Evolutionary conservation across 2,888 invertebrate genomes (phyloP), one percentile per base, ranked within the genome.

Genomic region (Criorhina ranunculi): DNA sequence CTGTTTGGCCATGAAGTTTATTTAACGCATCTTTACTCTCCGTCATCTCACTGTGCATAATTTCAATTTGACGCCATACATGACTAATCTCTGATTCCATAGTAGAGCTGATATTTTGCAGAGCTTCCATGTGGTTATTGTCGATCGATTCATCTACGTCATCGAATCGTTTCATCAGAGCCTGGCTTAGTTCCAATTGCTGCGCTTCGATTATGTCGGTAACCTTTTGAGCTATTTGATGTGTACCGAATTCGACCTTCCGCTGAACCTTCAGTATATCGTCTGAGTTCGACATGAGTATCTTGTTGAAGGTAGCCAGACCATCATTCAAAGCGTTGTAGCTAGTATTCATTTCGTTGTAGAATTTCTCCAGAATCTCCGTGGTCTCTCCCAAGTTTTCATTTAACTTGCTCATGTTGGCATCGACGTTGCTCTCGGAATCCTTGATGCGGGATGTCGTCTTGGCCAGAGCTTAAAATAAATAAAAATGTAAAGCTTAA

Each of bases 31-130:
- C 94, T 55, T 95, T 95, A 89, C 95, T 96, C 79, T 95, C 94
- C 33, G 94, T 95, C 89, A 98, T 94, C 90, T 97, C 96, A 88
- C 95, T 95, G 90, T 96, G 95, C 96, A 98, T 96, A 73, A 96
- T 95, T 86, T 97, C 96, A 88, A 98, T 97, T 91, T 97, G 97
- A 19, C 97, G 93, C 97, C 97, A 97, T 12, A 98, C 97, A 90
- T 96, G 96, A 87, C 95, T 94, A 90, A 97, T 95, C 90, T 96
- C 96, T 11, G 94, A 93, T 88, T 97, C 96, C 89, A 97, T 95
- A 89, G 95, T 95, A 0, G 94, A 92, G 60, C 95, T 96, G 62
- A 97, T 91, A 91, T 97, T 97, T 5, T 94, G 93, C 73, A 96
- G 91, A 0, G 95, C 94, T 1, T 94, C 94, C 42, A 94, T 94